Conservation (phyloP, 2,113 vertebrate genomes). For the human region DNA sequence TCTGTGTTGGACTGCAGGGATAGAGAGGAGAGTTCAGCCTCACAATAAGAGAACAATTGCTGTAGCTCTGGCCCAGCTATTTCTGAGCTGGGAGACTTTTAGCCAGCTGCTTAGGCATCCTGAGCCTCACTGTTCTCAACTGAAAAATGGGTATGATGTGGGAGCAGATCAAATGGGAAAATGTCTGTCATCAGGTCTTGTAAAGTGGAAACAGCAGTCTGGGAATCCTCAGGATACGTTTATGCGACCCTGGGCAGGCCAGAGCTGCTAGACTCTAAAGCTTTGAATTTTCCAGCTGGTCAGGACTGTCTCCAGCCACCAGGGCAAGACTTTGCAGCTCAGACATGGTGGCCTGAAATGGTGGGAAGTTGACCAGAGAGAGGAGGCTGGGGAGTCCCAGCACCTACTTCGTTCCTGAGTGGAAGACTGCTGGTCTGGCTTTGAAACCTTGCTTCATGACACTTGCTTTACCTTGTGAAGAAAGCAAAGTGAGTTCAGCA, state of each 20-base stretch:
- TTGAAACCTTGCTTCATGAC: neutral
- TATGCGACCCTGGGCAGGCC: neutral
- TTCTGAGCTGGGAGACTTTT: neutral
- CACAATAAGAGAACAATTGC: neutral
- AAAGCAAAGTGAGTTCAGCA: neutral
- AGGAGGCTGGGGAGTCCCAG: neutral
- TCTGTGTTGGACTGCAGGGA: neutral
- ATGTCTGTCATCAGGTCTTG: neutral
- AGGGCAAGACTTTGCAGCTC: neutral
- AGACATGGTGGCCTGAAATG: neutral
- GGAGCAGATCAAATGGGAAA: neutral
- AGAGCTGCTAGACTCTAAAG: neutral
- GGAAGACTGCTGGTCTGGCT: neutral
- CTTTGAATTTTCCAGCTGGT: neutral
- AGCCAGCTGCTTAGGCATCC: neutral
- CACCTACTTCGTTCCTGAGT: neutral
- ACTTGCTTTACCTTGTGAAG: neutral
- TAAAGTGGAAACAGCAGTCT: neutral
- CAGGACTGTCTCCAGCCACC: neutral
- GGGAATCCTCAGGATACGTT: too few species aligned
- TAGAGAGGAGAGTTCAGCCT: neutral
- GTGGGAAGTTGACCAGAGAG: neutral
- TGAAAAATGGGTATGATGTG: neutral
- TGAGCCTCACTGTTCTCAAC: neutral
- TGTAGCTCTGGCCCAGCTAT: neutral